Evolutionary conservation across 2,888 invertebrate species (phyloP).

Genomic region (Globia sparganii): DNA sequence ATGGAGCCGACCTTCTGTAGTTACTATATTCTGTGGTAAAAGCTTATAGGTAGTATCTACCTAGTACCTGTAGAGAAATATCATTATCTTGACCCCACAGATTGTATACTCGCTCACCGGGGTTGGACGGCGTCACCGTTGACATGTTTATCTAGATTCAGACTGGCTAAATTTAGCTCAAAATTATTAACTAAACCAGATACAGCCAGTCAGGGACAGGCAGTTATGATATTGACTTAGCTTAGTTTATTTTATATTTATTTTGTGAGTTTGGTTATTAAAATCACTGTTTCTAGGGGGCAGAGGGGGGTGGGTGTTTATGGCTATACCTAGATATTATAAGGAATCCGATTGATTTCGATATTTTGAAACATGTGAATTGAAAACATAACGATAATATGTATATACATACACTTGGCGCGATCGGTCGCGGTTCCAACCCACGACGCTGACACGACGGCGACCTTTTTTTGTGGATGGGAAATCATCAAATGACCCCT

Average conservation of each 20-base stretch:
- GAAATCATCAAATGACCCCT: no score
- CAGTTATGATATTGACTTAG: not conserved
- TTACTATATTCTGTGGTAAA: not conserved
- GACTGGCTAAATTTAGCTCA: conserved; percentile 3
- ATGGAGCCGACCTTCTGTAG: not conserved
- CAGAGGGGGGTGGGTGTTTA: not conserved
- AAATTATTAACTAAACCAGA: not conserved
- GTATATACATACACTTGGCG: no score
- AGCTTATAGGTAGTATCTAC: not conserved
- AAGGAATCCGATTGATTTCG: not conserved
- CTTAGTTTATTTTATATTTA: not conserved
- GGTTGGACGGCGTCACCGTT: not conserved
- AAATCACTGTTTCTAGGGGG: not conserved
- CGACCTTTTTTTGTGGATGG: no score
- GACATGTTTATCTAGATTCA: conserved; percentile 26
- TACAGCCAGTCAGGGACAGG: no score
- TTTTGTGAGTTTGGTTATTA: not conserved
- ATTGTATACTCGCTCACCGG: not conserved
- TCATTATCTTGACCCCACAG: conserved; percentile 2
- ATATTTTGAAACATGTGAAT: not conserved
- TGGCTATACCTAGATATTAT: not conserved
- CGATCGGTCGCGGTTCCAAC: no score
- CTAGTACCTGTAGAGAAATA: not conserved
- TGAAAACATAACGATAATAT: no score
- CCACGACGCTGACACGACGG: no score